Percentiles rank a stretch among this genome's conserved stretches.
Conservation (phyloP, 2,888 invertebrate genomes). For the Sympetrum striolatum region DNA sequence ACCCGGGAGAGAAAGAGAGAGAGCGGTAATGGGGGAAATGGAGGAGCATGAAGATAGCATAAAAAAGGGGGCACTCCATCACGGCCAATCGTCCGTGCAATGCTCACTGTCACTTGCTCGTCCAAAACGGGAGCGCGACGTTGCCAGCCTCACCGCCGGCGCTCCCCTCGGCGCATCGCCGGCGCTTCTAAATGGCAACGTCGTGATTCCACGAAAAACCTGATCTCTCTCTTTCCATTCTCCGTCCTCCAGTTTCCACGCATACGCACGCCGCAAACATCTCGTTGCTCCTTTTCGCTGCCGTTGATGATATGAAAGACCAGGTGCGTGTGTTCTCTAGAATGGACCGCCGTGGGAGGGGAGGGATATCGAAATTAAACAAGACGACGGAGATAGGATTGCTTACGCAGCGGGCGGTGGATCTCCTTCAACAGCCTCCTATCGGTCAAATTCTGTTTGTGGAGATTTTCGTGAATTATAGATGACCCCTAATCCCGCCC, state of each 20-base stretch:
- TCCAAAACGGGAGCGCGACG: background rate
- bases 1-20: background rate
- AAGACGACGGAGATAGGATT: background rate
- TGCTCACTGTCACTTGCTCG: background rate
- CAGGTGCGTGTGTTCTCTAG: background rate
- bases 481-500: too few species aligned
- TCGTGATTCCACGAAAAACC: slow-evolving; percentile 14
- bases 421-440: background rate
- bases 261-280: slow-evolving; percentile 3
- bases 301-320: background rate
- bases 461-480: too few species aligned
- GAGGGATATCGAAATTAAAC: background rate
- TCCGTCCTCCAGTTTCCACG: background rate
- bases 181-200: background rate
- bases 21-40: background rate
- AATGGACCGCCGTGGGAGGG: background rate
- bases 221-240: background rate
- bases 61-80: slow-evolving; percentile 32
- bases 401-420: background rate
- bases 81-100: slow-evolving; percentile 41
- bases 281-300: background rate
- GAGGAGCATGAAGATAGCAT: background rate
- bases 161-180: background rate
- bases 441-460: too few species aligned
- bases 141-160: background rate